A percentile compares a stretch with the other conserved stretches of the same genome.
Evolutionary conservation across 2,113 vertebrate genomes (phyloP).

Genomic region (Hymenochirus boettgeri): DNA sequence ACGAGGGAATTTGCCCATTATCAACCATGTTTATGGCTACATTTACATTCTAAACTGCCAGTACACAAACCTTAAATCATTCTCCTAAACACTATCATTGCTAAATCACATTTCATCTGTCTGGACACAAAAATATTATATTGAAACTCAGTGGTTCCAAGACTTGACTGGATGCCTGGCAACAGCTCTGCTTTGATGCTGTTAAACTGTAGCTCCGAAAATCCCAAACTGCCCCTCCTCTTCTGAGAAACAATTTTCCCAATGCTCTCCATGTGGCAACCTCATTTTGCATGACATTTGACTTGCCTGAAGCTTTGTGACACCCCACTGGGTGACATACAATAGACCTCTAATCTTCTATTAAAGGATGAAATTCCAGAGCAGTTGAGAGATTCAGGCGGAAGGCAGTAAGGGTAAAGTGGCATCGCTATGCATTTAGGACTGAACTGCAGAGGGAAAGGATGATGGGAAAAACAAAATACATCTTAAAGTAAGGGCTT

Average conservation of each 20-base stretch:
- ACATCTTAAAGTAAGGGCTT: no score
- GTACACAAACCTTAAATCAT: no score
- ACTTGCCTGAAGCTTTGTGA: not conserved
- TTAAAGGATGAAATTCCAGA: conserved; percentile 1
- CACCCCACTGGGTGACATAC: not conserved
- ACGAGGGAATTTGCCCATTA: no score
- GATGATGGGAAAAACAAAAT: no score
- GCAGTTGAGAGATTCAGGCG: not conserved
- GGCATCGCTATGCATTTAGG: not conserved
- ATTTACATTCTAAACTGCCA: no score
- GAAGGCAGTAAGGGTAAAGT: not conserved
- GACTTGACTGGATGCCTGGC: no score
- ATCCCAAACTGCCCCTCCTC: not conserved
- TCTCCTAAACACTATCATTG: no score
- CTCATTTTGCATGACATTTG: not conserved
- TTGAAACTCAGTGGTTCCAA: no score
- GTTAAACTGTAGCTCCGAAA: not conserved
- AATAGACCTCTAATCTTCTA: not conserved
- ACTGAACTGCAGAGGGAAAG: not conserved
- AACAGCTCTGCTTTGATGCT: no score
- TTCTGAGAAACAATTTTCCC: not conserved
- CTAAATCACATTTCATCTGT: no score
- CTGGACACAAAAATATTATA: no score
- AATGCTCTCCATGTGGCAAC: not conserved
- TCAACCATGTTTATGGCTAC: no score